phyloP scores from a whole-genome alignment of 2,113 vertebrate genomes.

The Herpailurus yagouaroundi region DNA sequence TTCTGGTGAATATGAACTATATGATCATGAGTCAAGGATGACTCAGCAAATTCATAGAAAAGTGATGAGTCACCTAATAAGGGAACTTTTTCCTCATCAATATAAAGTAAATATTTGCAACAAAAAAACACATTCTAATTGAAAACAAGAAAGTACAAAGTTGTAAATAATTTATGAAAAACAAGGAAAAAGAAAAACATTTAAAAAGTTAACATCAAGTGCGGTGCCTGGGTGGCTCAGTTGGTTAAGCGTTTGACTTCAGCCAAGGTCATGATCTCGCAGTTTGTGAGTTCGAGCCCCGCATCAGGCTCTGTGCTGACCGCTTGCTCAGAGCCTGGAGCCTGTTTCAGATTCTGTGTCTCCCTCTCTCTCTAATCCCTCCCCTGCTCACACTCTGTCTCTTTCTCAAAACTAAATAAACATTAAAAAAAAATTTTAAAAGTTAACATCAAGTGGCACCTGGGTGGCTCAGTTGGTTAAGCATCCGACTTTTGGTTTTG shows the following conservation, averaged over 20 bases:
- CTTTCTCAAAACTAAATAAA: no score
- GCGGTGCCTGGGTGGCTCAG: no score
- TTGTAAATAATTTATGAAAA: neutral
- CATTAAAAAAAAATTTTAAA: no score
- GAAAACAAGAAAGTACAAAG: neutral
- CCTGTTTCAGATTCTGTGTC: no score
- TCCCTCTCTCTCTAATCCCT: no score
- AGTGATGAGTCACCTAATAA: neutral
- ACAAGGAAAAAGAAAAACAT: neutral
- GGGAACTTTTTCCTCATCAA: neutral
- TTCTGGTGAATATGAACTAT: fast-evolving
- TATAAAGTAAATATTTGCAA: neutral
- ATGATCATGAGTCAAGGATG: neutral
- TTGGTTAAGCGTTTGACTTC: no score
- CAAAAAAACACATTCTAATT: neutral
- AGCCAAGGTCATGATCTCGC: no score
- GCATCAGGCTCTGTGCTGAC: no score
- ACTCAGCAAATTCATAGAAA: neutral
- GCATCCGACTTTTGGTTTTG: neutral
- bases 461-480: neutral
- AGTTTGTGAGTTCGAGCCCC: no score
- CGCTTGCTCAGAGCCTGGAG: no score
- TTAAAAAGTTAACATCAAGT: neutral
- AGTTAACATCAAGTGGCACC: no score
- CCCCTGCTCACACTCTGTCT: no score